These are phyloP conservation scores for Chiridota heheva DNA, from an alignment of 35 echinoderm and acorn worm species.

Conservation along the genomic window DNA sequence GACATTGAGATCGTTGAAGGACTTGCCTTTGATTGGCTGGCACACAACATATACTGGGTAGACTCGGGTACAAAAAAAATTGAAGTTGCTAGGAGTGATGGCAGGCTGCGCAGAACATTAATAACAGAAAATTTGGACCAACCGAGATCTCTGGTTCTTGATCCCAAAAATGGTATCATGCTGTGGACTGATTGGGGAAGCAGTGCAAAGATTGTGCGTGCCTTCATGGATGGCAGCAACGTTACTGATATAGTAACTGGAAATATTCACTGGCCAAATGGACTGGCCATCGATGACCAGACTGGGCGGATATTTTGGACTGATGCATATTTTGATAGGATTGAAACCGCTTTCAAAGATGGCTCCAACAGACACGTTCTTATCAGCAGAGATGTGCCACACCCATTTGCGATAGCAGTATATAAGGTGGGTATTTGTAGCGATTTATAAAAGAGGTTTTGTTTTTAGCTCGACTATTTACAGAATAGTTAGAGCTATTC, in stretches of 20 bases:
- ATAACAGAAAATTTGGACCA: conserved; percentile 63
- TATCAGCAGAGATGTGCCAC: conserved; percentile 55
- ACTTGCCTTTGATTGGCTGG: conserved; percentile 94
- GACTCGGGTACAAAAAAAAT: conserved; percentile 68
- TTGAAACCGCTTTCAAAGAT: conserved; percentile 68
- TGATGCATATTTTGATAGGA: conserved; percentile 78
- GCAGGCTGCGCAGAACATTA: conserved; percentile 46
- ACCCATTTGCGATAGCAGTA: conserved; percentile 82
- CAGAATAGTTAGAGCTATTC: too few relatives aligned
- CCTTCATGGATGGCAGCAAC: conserved; percentile 74
- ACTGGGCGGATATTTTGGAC: conserved; percentile 74
- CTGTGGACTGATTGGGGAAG: conserved; percentile 91
- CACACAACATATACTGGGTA: conserved; percentile 82
- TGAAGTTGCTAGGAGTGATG: conserved; percentile 81
- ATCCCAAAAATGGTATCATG: conserved; percentile 89
- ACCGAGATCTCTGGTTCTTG: conserved; percentile 71
- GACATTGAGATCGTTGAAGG: conserved; percentile 73
- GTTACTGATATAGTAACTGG: conserved; percentile 4
- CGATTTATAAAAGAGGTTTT: too few relatives aligned
- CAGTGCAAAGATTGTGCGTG: conserved; percentile 39
- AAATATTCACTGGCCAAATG: conserved; percentile 87
- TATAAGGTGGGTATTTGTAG: conserved; percentile 71
- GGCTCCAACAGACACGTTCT: conserved; percentile 62
- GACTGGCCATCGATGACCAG: conserved; percentile 81
- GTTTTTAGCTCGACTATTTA: too few relatives aligned